Base-by-base conservation (phyloP, 2,113 vertebrate species). In the Lagopus muta region DNA sequence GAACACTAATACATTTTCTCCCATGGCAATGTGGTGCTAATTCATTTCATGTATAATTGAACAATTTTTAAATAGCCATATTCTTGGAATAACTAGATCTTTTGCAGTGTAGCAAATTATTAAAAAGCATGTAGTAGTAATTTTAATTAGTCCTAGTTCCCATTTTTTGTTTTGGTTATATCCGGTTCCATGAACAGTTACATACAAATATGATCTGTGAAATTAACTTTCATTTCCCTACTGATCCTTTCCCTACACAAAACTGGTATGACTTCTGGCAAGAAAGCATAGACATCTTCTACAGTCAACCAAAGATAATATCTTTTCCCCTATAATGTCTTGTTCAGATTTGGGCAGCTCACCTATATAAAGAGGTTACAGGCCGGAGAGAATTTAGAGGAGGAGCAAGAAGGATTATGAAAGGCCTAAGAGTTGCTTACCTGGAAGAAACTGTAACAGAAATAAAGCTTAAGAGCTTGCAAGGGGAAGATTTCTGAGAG, bases 31-130 rank as follows among this genome's bases (percentile, higher is more conserved):
- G 72, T 95, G 77, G 70, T 86, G 65, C 87, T 96, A 97, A 97
- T 95, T 97, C 40, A 97, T 95, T 96, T 96, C 34, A 78, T 88
- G 91, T 97, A 47, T 96, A 97, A 96, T 71, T 96, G 96, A 96
- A 95, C 85, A 91, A 67, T 96, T 96, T 96, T 94, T 76, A 92
- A 94, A 96, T 89, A 89, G 90, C 82, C 88, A 54, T 70, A 69
- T 91, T 89, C 61, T 34, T 82, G 62, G 50, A 96, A 79, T 91
- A 88, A 82, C 81, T 94, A 79, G 78, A 62, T 71, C 86, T 86
- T 82, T 25, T 93, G 84, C 82, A 80, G 78, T 76, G 48, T 80
- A 94, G 65, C 70, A 88, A 80, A 90, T 75, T 90, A 72, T 92
- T 47, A 86, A 55, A 93, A 88, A 74, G 48, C 54, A 21, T 81